Percentiles rank a stretch among this genome's conserved stretches.
These are phyloP conservation scores for Steinernema hermaphroditum DNA, from an alignment of 2,888 invertebrate species.

Conservation along the genomic window DNA sequence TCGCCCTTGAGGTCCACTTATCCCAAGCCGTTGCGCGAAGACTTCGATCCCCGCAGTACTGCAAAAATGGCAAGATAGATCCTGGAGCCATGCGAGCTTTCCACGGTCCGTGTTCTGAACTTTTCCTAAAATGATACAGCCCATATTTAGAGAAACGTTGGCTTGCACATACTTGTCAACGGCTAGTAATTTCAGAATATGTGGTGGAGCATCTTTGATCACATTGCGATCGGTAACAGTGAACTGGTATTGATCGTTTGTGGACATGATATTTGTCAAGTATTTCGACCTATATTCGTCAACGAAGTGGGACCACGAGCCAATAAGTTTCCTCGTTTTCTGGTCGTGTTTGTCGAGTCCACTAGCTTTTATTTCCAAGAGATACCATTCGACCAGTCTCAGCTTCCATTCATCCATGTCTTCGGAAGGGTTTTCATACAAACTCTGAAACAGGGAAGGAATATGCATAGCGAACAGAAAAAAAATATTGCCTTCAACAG, in stretches of 20 bases:
- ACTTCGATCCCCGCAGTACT: slow-evolving; percentile 58
- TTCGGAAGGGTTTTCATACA: slow-evolving; percentile 55
- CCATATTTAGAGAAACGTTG: no score
- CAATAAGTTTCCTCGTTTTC: slow-evolving; percentile 56
- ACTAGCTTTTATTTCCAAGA: slow-evolving; percentile 50
- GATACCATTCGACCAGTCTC: slow-evolving; percentile 58
- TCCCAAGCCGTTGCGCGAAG: slow-evolving; percentile 59
- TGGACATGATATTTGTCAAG: slow-evolving; percentile 60
- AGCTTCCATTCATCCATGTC: slow-evolving; percentile 58
- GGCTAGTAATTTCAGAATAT: slow-evolving; percentile 55
- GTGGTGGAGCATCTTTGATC: slow-evolving; percentile 61
- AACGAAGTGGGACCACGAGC: slow-evolving; percentile 59
- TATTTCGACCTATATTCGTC: slow-evolving; percentile 61
- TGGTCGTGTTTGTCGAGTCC: slow-evolving; percentile 58
- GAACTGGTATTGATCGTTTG: slow-evolving; percentile 59
- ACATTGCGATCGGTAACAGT: slow-evolving; percentile 44
- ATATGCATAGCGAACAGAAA: no score
- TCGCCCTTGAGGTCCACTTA: slow-evolving; percentile 55
- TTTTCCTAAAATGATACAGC: slow-evolving; percentile 41
- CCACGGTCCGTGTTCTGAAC: slow-evolving; percentile 59
- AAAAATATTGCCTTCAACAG: slow-evolving; percentile 54
- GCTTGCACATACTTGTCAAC: slow-evolving; percentile 44
- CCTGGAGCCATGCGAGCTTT: slow-evolving; percentile 57
- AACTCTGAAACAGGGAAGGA: slow-evolving; percentile 47
- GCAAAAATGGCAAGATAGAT: slow-evolving; percentile 58